These are phyloP conservation scores for Bradypodion ventrale DNA, from an alignment of 2,797 vertebrate species.

Conservation along the genomic window DNA sequence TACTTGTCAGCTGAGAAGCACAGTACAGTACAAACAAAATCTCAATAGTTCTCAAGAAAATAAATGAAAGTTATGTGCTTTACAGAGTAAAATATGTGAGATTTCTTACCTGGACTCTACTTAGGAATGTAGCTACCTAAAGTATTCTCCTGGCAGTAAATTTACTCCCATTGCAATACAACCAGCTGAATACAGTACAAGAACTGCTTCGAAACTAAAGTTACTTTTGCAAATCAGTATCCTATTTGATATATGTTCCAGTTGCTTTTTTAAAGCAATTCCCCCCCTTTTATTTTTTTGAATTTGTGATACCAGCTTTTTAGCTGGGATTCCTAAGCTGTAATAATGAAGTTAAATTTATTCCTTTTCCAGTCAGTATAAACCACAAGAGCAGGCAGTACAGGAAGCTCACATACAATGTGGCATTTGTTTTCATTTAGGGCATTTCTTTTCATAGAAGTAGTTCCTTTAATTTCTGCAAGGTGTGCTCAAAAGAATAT, in stretches of 20 bases:
- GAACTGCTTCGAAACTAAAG: no score
- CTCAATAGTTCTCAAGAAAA: background rate
- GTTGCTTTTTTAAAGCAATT: background rate
- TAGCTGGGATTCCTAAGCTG: background rate
- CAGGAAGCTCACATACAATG: background rate
- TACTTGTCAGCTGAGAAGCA: background rate
- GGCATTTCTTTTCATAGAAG: background rate
- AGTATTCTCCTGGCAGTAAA: background rate
- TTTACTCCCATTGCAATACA: background rate
- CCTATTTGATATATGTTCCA: background rate
- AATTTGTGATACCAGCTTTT: background rate
- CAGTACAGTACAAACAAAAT: slow-evolving; percentile 13
- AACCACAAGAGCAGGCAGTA: background rate
- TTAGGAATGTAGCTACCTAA: background rate
- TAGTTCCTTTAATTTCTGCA: background rate
- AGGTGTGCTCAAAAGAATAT: background rate
- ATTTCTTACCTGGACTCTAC: background rate
- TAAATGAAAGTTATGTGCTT: background rate
- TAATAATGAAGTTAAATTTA: background rate
- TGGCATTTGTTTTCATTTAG: background rate
- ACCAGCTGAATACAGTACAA: background rate
- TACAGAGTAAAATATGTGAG: background rate
- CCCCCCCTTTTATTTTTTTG: background rate
- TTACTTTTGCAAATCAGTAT: slow-evolving; percentile 4
- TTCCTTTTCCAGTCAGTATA: background rate